Evolutionary conservation across 2,888 invertebrate genomes (phyloP), one percentile per base, ranked within the genome.

Genomic region (Merodon equestris): DNA sequence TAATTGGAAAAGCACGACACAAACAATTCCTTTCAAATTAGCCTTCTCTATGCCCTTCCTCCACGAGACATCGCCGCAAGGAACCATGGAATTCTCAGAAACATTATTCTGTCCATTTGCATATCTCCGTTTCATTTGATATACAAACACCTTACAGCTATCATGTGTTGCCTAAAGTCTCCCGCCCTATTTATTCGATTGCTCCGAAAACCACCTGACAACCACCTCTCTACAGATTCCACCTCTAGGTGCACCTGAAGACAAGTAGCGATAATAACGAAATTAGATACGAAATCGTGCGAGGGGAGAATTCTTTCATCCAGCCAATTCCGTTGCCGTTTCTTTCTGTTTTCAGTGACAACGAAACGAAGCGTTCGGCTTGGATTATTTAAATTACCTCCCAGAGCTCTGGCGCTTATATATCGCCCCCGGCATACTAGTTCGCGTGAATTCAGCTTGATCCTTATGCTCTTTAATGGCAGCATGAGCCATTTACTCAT

Each of bases 381-480:
- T 58, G 76, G 71, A 76, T 71, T 71, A 76, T 76, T 76, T 34
- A 76, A 76, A 76, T 76, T 72, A 66, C 58, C 64, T 15, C 45
- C 2, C 3, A 4, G 27, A 27, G 27, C 2, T 7, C 3, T 27
- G 27, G 7, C 9, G 27, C 19, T 45, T 47, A 18, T n/a, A n/a
- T n/a, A n/a, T n/a, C n/a, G 45, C 1, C 34, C 27, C 17, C 3
- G 13, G 47, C 10, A n/a, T 10, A 14, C 13, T 17, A 10, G 50
- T 27, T 50, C 14, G 34, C 27, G 1, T 19, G 19, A 18, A 9
- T 48, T 4, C 27, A 27, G 27, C 7, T 27, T 27, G 27, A 27
- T 27, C 27, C 7, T 27, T 2, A 27, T 27, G 27, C 27, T 27
- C 27, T 27, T 27, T 27, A 27, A 27, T 27, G 27, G 27, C 27